Evolutionary conservation across 2,113 vertebrate genomes (phyloP).

Genomic region (Saccopteryx leptura): DNA sequence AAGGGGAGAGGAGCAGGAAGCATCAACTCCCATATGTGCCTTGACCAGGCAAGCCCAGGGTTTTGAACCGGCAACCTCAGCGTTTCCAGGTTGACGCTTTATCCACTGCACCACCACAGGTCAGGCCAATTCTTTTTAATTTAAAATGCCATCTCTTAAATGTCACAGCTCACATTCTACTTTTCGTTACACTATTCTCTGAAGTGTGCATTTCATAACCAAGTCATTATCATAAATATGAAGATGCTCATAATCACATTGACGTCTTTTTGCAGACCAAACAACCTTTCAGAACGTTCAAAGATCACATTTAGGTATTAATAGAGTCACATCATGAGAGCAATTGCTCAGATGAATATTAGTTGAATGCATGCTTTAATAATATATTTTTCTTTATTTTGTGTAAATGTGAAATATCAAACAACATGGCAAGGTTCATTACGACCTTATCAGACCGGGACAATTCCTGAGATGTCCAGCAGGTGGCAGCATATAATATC

Average conservation of each 20-base stretch:
- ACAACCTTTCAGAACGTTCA: background rate
- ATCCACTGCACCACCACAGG: no score
- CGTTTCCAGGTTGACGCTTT: no score
- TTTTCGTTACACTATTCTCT: background rate
- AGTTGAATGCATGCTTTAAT: background rate
- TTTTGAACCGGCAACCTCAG: no score
- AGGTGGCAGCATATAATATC: conserved; percentile 85
- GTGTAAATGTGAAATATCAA: conserved; percentile 46
- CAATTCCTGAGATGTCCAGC: conserved; percentile 78
- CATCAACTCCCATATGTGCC: no score
- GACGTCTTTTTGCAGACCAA: background rate
- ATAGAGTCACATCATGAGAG: background rate
- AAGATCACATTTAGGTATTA: background rate
- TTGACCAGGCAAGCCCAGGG: no score
- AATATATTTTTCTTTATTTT: background rate
- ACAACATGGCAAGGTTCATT: background rate
- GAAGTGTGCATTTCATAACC: background rate
- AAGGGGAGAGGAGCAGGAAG: no score
- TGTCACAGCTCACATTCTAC: background rate
- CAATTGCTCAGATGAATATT: background rate
- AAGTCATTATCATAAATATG: background rate
- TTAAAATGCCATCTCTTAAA: background rate
- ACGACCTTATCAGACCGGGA: background rate
- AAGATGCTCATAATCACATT: accelerated
- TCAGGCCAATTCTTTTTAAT: background rate